Conservation (phyloP, 2,888 invertebrate species). For the Polymixis lichenea region DNA sequence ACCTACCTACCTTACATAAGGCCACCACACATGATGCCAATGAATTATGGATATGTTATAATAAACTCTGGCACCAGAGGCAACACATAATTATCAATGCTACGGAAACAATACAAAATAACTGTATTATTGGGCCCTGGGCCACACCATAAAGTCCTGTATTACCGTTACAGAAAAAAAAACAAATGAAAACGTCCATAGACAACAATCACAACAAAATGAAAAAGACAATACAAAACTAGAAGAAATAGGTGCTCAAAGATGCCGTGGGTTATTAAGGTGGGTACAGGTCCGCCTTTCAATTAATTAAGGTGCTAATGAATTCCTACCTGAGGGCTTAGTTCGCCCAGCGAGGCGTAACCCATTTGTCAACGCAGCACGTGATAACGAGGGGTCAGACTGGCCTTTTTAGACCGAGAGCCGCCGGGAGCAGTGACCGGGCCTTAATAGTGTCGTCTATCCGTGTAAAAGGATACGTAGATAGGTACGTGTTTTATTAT, state of each 20-base stretch:
- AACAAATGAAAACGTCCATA: slow-evolving; percentile 39
- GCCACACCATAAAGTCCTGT: slow-evolving; percentile 19
- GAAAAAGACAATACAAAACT: slow-evolving; percentile 57
- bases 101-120: slow-evolving; percentile 41
- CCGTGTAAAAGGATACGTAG: slow-evolving; percentile 48
- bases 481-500: slow-evolving; percentile 32
- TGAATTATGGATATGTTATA: slow-evolving; percentile 20
- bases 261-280: slow-evolving; percentile 72
- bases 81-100: slow-evolving; percentile 23
- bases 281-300: slow-evolving; percentile 77
- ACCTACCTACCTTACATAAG: no score
- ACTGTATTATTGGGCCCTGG: slow-evolving; percentile 37
- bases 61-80: slow-evolving; percentile 11
- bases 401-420: slow-evolving; percentile 65
- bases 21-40: background rate
- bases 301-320: slow-evolving; percentile 86
- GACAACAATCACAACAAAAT: slow-evolving; percentile 39
- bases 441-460: slow-evolving; percentile 52
- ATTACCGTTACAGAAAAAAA: slow-evolving; percentile 40
- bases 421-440: slow-evolving; percentile 65
- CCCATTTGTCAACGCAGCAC: slow-evolving; percentile 85
- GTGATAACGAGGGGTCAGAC: slow-evolving; percentile 78
- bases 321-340: slow-evolving; percentile 78
- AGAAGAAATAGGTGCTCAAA: slow-evolving; percentile 66
- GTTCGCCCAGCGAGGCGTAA: slow-evolving; percentile 75